phyloP scores from a whole-genome alignment of 2,113 vertebrate species.

The Corythoichthys haematopterus region DNA sequence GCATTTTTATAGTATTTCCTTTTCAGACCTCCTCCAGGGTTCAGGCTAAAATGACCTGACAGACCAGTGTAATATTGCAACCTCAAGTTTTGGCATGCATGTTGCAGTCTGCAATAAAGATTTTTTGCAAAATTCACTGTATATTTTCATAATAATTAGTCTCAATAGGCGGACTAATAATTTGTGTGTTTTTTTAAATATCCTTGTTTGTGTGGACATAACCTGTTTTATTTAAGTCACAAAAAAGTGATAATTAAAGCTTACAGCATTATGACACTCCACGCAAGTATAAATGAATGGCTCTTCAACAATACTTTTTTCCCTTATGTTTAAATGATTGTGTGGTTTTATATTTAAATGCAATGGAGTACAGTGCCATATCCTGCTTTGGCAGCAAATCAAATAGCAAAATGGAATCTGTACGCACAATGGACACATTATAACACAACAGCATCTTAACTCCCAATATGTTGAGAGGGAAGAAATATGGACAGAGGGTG shows the following conservation, averaged over 20 bases:
- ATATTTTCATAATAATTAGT: too few relatives aligned
- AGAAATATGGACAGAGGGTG: neutral
- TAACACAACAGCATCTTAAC: constrained; percentile 14
- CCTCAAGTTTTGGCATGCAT: neutral
- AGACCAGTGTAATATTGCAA: neutral
- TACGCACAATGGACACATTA: constrained; percentile 23
- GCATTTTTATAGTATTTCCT: neutral
- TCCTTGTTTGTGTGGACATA: neutral
- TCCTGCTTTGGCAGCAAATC: constrained; percentile 32
- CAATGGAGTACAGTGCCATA: constrained; percentile 9
- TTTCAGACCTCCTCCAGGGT: neutral
- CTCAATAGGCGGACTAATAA: too few relatives aligned
- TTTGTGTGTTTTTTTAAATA: neutral
- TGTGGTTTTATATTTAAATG: neutral
- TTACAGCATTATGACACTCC: neutral
- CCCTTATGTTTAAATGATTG: neutral
- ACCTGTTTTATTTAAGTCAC: neutral
- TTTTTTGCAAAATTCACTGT: neutral
- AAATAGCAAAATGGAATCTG: constrained; percentile 15
- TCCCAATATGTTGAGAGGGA: constrained; percentile 22
- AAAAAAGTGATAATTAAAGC: neutral
- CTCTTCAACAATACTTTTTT: neutral
- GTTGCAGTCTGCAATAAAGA: neutral
- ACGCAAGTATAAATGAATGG: neutral
- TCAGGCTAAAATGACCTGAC: neutral